These are phyloP conservation scores for Solen grandis DNA, from an alignment of 1,140 invertebrate genomes.

Conservation along the genomic window DNA sequence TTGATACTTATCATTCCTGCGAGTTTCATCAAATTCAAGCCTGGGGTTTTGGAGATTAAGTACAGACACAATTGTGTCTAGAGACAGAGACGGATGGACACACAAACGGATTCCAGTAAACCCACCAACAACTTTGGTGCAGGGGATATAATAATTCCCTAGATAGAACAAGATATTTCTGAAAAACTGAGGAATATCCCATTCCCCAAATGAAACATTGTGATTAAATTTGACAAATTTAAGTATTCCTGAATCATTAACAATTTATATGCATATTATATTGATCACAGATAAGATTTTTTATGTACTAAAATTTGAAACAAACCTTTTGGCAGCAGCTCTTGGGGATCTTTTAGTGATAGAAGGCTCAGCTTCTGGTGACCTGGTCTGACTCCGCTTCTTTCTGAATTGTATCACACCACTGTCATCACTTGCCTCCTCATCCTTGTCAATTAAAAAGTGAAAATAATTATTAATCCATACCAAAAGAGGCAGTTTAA, in stretches of 20 bases:
- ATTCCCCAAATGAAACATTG: neutral
- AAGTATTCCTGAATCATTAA: neutral
- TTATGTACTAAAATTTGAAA: neutral
- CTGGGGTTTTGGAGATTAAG: too few species aligned
- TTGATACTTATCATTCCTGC: too few species aligned
- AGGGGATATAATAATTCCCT: neutral
- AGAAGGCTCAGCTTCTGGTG: constrained; percentile 29
- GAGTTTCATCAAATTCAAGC: too few species aligned
- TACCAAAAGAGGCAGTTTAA: neutral
- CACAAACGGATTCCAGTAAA: too few species aligned
- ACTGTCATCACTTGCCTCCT: constrained; percentile 64
- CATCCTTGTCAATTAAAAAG: too few species aligned
- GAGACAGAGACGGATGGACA: too few species aligned
- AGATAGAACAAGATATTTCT: neutral
- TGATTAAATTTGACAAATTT: neutral
- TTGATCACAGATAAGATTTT: neutral
- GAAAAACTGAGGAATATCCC: neutral
- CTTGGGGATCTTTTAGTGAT: constrained; percentile 14
- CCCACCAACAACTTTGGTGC: too few species aligned
- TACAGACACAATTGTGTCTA: too few species aligned
- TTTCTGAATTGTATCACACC: constrained; percentile 59
- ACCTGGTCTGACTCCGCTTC: constrained; percentile 21
- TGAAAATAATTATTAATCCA: constrained; percentile 17
- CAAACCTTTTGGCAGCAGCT: constrained; percentile 36
- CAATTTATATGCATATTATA: neutral